These are phyloP conservation scores for Dione juno DNA, from an alignment of 2,888 invertebrate genomes.

Conservation along the genomic window DNA sequence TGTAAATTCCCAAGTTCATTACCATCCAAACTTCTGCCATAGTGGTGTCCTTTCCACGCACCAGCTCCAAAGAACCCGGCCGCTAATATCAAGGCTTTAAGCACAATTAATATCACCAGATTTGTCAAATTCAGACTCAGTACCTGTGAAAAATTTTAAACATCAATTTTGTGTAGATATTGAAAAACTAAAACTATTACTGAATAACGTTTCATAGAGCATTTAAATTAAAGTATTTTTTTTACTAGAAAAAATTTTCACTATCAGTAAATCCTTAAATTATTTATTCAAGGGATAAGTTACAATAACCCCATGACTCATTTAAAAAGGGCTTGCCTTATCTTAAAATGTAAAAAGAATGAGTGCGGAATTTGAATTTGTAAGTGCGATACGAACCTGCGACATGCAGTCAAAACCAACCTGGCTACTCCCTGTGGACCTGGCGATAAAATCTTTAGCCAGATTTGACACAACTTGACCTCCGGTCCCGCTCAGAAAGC, in stretches of 20 bases:
- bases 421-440: slow-evolving; percentile 88
- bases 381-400: slow-evolving; percentile 79
- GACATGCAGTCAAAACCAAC: slow-evolving; percentile 83
- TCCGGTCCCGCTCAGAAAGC: slow-evolving; percentile 72
- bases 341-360: slow-evolving; percentile 36
- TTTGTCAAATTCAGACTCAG: slow-evolving; percentile 93
- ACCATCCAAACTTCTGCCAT: slow-evolving; percentile 85
- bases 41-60: slow-evolving; percentile 84
- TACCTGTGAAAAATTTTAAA: slow-evolving; percentile 69
- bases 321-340: slow-evolving; percentile 30
- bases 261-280: background rate
- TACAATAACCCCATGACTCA: slow-evolving; percentile 36
- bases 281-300: background rate
- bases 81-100: slow-evolving; percentile 92
- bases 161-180: slow-evolving; percentile 3
- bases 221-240: background rate
- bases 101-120: slow-evolving; percentile 89
- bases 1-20: slow-evolving; percentile 30
- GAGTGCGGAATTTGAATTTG: slow-evolving; percentile 62
- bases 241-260: background rate
- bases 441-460: slow-evolving; percentile 87
- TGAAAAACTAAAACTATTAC: background rate
- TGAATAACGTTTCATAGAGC: background rate
- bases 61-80: slow-evolving; percentile 90
- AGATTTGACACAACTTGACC: slow-evolving; percentile 83